Conservation (phyloP, 2,888 invertebrate species). For the Cephus rjabovi region DNA sequence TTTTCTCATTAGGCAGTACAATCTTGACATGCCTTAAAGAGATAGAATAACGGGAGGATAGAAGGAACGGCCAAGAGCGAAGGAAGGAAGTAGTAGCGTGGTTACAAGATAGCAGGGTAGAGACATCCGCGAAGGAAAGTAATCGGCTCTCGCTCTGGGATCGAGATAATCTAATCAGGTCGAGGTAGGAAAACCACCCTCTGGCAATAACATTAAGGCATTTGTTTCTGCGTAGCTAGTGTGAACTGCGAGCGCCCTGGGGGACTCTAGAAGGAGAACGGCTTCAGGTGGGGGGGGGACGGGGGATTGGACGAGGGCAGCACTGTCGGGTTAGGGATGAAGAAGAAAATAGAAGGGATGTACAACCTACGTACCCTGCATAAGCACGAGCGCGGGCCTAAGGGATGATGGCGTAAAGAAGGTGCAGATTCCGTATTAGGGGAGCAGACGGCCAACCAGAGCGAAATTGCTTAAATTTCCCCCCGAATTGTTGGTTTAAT, state of each 20-base stretch:
- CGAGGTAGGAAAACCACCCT: neutral
- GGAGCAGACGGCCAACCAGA: neutral
- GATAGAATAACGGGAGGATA: neutral
- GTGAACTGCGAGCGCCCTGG: neutral
- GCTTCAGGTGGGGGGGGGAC: neutral
- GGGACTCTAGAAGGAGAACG: neutral
- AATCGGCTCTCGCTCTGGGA: neutral
- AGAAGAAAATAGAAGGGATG: neutral
- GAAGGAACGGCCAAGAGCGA: neutral
- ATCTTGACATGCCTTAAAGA: neutral
- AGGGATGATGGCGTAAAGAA: neutral
- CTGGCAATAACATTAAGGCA: neutral
- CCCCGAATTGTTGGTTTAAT: slow-evolving; percentile 22
- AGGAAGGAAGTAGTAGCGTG: neutral
- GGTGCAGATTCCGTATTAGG: neutral
- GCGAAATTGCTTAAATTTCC: slow-evolving; percentile 23
- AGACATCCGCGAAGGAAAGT: neutral
- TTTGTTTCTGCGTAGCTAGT: neutral
- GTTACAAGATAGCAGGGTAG: neutral
- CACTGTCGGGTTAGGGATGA: neutral
- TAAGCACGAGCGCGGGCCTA: neutral
- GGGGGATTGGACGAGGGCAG: neutral
- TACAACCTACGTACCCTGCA: neutral
- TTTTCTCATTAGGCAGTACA: neutral
- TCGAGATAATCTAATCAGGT: neutral